phyloP scores from a whole-genome alignment of 1,140 invertebrate genomes.

The Uloborus diversus region DNA sequence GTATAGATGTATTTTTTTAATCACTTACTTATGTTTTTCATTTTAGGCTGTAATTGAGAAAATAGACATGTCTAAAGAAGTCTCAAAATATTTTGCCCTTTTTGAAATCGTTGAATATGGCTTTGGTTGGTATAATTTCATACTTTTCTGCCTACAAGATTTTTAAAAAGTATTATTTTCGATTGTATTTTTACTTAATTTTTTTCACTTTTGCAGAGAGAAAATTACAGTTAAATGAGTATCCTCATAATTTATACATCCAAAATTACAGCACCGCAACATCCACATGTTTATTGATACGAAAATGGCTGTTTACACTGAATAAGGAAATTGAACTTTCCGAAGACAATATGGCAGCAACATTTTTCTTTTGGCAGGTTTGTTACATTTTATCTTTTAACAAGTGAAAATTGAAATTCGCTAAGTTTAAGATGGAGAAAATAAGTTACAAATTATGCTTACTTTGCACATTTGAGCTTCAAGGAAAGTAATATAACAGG shows the following conservation, averaged over 20 bases:
- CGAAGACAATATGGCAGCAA: conserved; percentile 72
- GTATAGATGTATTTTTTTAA: no score
- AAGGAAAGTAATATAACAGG: no score
- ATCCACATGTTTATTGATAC: conserved; percentile 90
- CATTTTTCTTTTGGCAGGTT: conserved; percentile 81
- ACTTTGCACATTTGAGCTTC: no score
- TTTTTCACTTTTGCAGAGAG: conserved; percentile 75
- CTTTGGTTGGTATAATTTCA: conserved; percentile 77
- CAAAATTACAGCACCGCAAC: conserved; percentile 99
- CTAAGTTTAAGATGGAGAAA: no score
- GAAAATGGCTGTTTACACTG: conserved; percentile 93
- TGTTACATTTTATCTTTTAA: conserved; percentile 3
- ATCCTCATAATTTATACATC: conserved; percentile 97
- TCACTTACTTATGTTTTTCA: no score
- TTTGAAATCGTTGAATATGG: conserved; percentile 98
- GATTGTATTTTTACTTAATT: conserved; percentile 12
- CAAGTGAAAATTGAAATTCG: no score
- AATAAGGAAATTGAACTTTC: conserved; percentile 77
- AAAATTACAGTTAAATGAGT: conserved; percentile 91
- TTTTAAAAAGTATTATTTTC: background rate
- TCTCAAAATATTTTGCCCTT: conserved; percentile 92
- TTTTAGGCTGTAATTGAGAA: conserved; percentile 81
- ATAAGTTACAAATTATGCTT: no score
- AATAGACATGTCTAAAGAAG: conserved; percentile 80
- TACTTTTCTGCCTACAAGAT: background rate